phyloP scores from a whole-genome alignment of 2,888 invertebrate genomes.

The Lathronympha strigana region DNA sequence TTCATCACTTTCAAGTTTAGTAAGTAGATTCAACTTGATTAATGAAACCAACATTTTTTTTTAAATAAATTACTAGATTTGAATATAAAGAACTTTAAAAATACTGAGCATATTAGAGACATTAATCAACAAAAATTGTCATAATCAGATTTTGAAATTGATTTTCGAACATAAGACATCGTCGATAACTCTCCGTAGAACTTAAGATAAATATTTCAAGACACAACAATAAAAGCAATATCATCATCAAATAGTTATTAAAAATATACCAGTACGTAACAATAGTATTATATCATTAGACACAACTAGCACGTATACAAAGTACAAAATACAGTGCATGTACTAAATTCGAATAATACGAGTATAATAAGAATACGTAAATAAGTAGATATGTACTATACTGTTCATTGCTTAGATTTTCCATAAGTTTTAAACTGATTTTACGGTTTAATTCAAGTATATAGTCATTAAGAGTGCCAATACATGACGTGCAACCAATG shows the following conservation, averaged over 20 bases:
- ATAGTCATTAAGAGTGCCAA: neutral
- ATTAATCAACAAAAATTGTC: neutral
- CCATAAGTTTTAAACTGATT: neutral
- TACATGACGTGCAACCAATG: too few species aligned
- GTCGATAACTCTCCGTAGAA: neutral
- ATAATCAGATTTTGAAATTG: neutral
- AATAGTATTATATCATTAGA: neutral
- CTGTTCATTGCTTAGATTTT: constrained; percentile 14
- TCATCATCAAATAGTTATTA: too few species aligned
- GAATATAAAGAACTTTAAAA: too few species aligned
- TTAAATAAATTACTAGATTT: too few species aligned
- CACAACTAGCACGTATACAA: constrained; percentile 25
- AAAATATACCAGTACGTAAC: constrained; percentile 6
- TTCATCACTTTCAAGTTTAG: too few species aligned
- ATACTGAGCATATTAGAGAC: too few species aligned
- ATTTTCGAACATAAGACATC: neutral
- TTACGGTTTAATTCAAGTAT: too few species aligned
- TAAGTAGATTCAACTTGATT: too few species aligned
- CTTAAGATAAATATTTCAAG: neutral
- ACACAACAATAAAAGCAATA: constrained; percentile 3
- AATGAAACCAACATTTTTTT: too few species aligned
- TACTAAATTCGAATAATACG: constrained; percentile 20
- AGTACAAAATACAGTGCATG: constrained; percentile 33
- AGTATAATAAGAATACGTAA: constrained; percentile 21
- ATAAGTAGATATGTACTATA: constrained; percentile 14